A percentile compares a stretch with the other conserved stretches of the same genome.
These are phyloP conservation scores for Erebia aethiops DNA, from an alignment of 2,888 invertebrate genomes.

Conservation along the genomic window DNA sequence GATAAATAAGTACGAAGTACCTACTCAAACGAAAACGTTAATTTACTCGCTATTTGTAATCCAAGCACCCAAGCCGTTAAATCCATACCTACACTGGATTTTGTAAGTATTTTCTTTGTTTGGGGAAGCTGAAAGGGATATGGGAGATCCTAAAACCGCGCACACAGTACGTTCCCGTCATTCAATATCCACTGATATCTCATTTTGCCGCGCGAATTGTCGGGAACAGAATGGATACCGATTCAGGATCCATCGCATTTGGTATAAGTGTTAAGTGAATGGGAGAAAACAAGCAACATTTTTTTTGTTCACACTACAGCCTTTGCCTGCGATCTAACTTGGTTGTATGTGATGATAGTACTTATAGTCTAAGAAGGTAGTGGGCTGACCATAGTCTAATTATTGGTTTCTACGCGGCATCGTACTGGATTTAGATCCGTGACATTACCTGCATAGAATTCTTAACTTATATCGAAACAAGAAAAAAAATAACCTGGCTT, in stretches of 20 bases:
- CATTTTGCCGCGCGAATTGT: conserved; percentile 74
- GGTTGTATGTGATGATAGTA: too few relatives aligned
- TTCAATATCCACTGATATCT: conserved; percentile 80
- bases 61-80: conserved; percentile 36
- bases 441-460: too few relatives aligned
- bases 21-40: not conserved
- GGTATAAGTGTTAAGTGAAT: conserved; percentile 49
- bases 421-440: too few relatives aligned
- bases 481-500: too few relatives aligned
- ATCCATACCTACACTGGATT: conserved; percentile 32
- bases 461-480: too few relatives aligned
- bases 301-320: too few relatives aligned
- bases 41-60: conserved; percentile 42
- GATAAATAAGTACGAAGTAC: not conserved
- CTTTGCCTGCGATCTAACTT: too few relatives aligned
- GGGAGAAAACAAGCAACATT: not conserved
- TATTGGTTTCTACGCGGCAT: too few relatives aligned
- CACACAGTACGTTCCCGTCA: conserved; percentile 64
- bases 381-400: too few relatives aligned
- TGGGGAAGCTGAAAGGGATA: conserved; percentile 48
- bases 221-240: conserved; percentile 64
- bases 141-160: conserved; percentile 54
- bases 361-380: too few relatives aligned
- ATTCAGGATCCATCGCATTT: conserved; percentile 52
- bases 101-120: conserved; percentile 52